Evolutionary conservation across 2,888 invertebrate species (phyloP).

Genomic region (Ctena decussata): DNA sequence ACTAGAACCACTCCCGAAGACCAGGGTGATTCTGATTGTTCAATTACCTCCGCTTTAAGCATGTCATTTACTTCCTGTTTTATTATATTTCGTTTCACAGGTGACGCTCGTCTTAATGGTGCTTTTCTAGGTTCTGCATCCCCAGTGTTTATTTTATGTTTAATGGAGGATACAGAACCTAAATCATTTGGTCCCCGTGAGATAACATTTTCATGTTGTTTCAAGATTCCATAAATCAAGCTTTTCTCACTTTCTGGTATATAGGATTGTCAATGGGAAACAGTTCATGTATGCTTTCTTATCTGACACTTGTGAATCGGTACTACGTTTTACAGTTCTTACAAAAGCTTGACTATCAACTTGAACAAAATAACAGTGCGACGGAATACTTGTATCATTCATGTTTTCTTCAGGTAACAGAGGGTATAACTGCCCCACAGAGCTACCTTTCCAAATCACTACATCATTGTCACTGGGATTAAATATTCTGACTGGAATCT

Average conservation of each 20-base stretch:
- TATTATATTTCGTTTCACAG: conserved; percentile 4
- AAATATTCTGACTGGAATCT: neutral
- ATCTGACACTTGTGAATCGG: too few species aligned
- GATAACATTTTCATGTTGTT: neutral
- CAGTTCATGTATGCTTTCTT: too few species aligned
- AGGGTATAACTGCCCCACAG: conserved; percentile 7
- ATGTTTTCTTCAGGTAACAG: neutral
- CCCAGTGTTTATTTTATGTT: conserved; percentile 33
- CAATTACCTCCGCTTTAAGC: conserved; percentile 15
- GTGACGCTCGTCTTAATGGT: conserved; percentile 6
- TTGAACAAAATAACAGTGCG: conserved; percentile 8
- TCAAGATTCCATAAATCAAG: neutral
- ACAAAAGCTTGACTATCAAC: too few species aligned
- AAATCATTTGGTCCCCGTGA: conserved; percentile 13
- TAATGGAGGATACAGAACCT: neutral
- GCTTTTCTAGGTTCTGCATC: conserved; percentile 11
- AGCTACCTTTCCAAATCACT: conserved; percentile 15
- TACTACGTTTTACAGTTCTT: too few species aligned
- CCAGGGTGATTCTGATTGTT: conserved; percentile 17
- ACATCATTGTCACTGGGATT: neutral
- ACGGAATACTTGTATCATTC: neutral
- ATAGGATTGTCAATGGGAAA: conserved; percentile 11
- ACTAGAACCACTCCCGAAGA: neutral
- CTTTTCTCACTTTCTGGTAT: neutral
- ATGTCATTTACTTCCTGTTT: conserved; percentile 17